Base-by-base conservation (phyloP, 2,113 vertebrate species). In the Morone chrysops region DNA sequence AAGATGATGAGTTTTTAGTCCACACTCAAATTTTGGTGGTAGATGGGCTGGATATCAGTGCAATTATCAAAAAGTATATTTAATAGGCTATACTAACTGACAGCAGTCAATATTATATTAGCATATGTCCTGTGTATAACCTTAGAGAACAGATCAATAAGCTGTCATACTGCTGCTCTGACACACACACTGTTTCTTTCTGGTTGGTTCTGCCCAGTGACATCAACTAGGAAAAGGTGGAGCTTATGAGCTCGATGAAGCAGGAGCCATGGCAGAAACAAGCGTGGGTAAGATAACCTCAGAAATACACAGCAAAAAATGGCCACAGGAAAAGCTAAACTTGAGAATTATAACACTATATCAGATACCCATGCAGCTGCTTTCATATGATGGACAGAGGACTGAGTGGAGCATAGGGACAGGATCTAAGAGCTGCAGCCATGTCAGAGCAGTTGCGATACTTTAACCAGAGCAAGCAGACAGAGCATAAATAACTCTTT, bases 181-280 rank as follows among this genome's bases (percentile, higher is more conserved):
- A 4, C 31, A 31, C 31, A 31, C 31, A 31, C 31, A 31, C 31
- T 3, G 31, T 17, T 16, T 48, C 1, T 65, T 41, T 22, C 9
- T 45, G 62, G 57, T 74, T 74, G 47, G 65, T 31, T 76, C 51
- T 9, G 17, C 16, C 18, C 3, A 8, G 18, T 51, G 59, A 72
- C 82, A 51, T 76, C 66, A n/a, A 31, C 31, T 31, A 31, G 69
- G 61, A 82, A 81, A 11, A 43, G 79, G 85, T 25, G 82, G 82
- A 69, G 84, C 38, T 40, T 80, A 2, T 48, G 13, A 57, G 13
- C 7, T 16, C 6, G 0, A 0, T 2, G 50, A 20, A 31, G 43
- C 45, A 4, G 51, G 8, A 40, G 11, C 31, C 25, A 92, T 92
- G 92, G 88, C 82, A 79, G 82, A 85, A 8, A 31, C 68, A 47